These are phyloP conservation scores for Struthio camelus DNA, from an alignment of 2,113 vertebrate genomes.

Conservation along the genomic window DNA sequence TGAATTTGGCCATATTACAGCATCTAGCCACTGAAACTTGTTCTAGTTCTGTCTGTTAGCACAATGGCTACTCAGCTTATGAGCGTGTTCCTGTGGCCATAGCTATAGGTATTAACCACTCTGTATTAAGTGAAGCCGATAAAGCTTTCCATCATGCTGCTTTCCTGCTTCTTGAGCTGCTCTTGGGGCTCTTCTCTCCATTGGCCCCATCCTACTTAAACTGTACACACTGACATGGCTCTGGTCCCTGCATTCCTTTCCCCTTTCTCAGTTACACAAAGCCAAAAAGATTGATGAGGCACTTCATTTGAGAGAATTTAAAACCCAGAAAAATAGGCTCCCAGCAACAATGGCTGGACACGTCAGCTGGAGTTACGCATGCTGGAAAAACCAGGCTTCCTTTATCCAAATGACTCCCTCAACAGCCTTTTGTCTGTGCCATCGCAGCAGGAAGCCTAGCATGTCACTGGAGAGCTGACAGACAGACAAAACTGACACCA, in stretches of 20 bases:
- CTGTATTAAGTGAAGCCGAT: neutral
- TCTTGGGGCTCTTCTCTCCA: neutral
- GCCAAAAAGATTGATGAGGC: neutral
- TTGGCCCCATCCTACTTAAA: neutral
- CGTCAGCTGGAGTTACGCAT: neutral
- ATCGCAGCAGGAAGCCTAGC: slow-evolving; percentile 4
- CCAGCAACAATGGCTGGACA: slow-evolving; percentile 27
- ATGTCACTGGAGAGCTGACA: neutral
- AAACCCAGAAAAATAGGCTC: neutral
- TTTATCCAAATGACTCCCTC: slow-evolving; percentile 17
- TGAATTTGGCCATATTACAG: neutral
- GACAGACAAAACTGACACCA: slow-evolving; percentile 1
- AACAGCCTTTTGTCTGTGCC: slow-evolving; percentile 30
- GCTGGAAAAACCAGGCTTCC: neutral
- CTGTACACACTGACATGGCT: neutral
- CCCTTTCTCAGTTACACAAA: neutral
- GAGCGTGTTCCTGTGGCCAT: neutral
- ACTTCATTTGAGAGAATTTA: neutral
- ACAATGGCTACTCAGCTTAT: neutral
- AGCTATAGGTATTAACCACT: neutral
- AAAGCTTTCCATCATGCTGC: neutral
- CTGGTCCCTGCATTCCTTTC: neutral
- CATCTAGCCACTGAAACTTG: neutral
- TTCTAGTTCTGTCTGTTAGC: neutral
- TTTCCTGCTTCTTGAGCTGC: neutral